A percentile compares a stretch with the other conserved stretches of the same genome.
These are phyloP conservation scores for Thymelicus sylvestris DNA, from an alignment of 2,888 invertebrate species.

Conservation along the genomic window DNA sequence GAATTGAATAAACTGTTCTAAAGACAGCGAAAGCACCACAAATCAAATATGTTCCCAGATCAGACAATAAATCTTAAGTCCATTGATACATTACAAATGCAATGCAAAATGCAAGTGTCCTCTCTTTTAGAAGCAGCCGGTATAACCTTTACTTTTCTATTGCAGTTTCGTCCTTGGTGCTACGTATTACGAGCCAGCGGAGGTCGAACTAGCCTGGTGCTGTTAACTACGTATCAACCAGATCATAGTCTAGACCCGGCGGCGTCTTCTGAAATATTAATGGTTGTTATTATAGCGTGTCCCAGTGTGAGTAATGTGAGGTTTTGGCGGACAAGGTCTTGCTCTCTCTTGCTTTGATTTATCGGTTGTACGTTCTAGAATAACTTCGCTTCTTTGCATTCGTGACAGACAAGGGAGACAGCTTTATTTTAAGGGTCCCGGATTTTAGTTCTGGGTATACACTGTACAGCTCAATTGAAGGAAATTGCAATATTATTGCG, in stretches of 20 bases:
- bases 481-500: too few relatives aligned
- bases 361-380: conserved; percentile 13
- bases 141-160: not conserved
- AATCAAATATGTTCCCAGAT: conserved; percentile 6
- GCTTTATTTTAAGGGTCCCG: not conserved
- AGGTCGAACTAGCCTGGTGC: conserved; percentile 3
- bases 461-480: too few relatives aligned
- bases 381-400: conserved; percentile 10
- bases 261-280: conserved; percentile 41
- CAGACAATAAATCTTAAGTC: conserved; percentile 16
- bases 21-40: not conserved
- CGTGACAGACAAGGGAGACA: not conserved
- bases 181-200: not conserved
- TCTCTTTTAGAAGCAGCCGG: conserved; percentile 15
- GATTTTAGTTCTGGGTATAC: too few relatives aligned
- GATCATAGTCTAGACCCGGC: conserved; percentile 41
- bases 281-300: conserved; percentile 32
- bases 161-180: conserved; percentile 6
- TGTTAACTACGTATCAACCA: conserved; percentile 28
- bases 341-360: conserved; percentile 22
- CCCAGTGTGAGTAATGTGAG: conserved; percentile 31
- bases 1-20: not conserved
- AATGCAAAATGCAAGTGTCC: conserved; percentile 38
- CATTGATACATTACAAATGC: conserved; percentile 34
- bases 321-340: conserved; percentile 33